These are phyloP conservation scores for Trimorus sp. DNA, from an alignment of 2,888 invertebrate genomes.

Conservation along the genomic window DNA sequence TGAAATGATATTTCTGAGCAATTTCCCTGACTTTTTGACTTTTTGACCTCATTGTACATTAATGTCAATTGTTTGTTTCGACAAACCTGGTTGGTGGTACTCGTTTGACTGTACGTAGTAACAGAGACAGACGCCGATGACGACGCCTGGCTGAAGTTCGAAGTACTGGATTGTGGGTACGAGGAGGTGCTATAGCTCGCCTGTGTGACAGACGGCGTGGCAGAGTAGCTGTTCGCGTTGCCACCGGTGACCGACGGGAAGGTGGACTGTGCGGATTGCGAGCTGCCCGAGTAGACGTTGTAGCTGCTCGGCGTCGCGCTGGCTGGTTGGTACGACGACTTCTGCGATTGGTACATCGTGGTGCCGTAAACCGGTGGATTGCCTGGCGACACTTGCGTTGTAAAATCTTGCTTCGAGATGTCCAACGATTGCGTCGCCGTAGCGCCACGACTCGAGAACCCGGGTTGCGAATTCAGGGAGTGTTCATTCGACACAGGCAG, in stretches of 20 bases:
- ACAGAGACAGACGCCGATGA: slow-evolving; percentile 76
- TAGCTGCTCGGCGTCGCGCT: slow-evolving; percentile 76
- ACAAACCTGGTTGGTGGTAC: slow-evolving; percentile 77
- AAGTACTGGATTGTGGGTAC: slow-evolving; percentile 77
- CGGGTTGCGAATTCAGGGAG: slow-evolving; percentile 78
- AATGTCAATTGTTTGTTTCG: not conserved
- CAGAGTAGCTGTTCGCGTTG: slow-evolving; percentile 80
- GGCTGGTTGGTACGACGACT: slow-evolving; percentile 82
- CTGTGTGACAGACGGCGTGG: slow-evolving; percentile 77
- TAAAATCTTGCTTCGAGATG: slow-evolving; percentile 75
- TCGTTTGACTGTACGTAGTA: slow-evolving; percentile 78
- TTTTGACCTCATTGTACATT: too few relatives aligned
- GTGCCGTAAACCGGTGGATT: slow-evolving; percentile 75
- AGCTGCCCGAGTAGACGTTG: slow-evolving; percentile 82
- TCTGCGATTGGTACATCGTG: slow-evolving; percentile 78
- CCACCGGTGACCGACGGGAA: slow-evolving; percentile 83
- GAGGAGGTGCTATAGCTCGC: slow-evolving; percentile 76
- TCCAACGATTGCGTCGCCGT: slow-evolving; percentile 73
- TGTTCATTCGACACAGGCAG: slow-evolving; percentile 79
- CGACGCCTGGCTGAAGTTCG: slow-evolving; percentile 78
- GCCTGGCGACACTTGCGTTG: slow-evolving; percentile 77
- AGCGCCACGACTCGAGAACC: slow-evolving; percentile 71
- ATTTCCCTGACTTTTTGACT: too few relatives aligned
- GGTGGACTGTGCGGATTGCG: slow-evolving; percentile 82
- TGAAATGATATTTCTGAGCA: too few relatives aligned